phyloP scores from a whole-genome alignment of 2,797 vertebrate genomes.

The Spinus olivaceus region DNA sequence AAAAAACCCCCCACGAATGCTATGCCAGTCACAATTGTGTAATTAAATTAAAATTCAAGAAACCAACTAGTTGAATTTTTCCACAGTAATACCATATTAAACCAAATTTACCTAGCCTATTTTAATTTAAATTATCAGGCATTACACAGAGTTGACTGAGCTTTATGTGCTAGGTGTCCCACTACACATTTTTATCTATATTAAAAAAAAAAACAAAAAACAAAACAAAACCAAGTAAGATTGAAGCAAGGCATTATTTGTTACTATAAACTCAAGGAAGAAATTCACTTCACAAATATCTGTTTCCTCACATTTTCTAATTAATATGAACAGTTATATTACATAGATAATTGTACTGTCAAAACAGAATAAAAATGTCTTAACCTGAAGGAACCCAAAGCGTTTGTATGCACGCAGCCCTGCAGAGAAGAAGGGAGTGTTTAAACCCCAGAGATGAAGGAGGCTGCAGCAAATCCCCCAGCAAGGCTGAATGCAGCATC shows the following conservation, averaged over 20 bases:
- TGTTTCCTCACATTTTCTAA: background rate
- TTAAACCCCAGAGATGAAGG: background rate
- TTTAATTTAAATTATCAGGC: background rate
- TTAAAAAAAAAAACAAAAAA: no score
- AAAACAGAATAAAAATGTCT: background rate
- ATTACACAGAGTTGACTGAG: background rate
- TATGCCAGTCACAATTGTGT: background rate
- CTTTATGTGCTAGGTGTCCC: background rate
- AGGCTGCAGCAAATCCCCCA: background rate
- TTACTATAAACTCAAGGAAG: background rate
- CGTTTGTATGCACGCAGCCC: accelerated
- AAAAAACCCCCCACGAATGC: background rate
- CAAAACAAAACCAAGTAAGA: background rate
- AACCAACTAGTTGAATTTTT: background rate
- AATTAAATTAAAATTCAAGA: slow-evolving; percentile 27
- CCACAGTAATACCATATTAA: background rate
- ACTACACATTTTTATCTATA: background rate
- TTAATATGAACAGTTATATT: background rate
- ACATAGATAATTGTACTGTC: background rate
- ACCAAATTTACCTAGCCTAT: background rate
- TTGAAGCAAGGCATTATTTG: background rate
- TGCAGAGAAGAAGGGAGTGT: background rate
- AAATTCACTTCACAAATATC: background rate
- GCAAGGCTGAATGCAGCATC: background rate
- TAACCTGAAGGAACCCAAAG: background rate